Conservation (phyloP, 2,797 vertebrate genomes). For the Gastrophryne carolinensis region DNA sequence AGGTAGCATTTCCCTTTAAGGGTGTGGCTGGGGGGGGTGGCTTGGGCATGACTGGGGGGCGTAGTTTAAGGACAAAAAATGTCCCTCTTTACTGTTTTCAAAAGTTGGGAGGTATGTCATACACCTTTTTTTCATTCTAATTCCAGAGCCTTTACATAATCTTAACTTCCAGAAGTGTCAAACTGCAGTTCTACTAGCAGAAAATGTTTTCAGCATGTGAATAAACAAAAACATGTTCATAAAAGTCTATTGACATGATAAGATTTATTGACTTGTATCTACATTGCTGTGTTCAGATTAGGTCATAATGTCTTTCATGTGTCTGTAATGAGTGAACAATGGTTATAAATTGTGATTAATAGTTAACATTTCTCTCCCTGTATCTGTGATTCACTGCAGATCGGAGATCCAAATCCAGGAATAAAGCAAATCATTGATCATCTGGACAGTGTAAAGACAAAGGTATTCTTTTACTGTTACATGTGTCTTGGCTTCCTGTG, state of each 20-base stretch:
- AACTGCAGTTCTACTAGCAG: background rate
- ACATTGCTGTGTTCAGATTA: background rate
- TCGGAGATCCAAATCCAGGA: slow-evolving; percentile 75
- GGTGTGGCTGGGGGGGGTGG: no score
- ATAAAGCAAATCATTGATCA: slow-evolving; percentile 83
- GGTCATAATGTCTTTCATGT: background rate
- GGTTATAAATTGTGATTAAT: no score
- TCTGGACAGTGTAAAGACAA: slow-evolving; percentile 79
- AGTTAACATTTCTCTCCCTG: background rate
- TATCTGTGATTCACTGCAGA: slow-evolving; percentile 64
- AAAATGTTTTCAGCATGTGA: background rate
- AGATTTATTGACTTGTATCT: background rate
- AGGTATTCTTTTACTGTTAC: slow-evolving; percentile 80
- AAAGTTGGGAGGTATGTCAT: no score
- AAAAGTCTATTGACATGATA: background rate
- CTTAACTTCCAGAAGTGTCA: background rate
- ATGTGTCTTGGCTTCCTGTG: no score
- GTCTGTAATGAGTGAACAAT: no score
- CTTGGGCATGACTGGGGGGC: no score
- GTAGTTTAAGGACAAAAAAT: no score
- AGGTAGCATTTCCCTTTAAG: no score
- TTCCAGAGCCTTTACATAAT: no score
- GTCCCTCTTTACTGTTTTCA: no score
- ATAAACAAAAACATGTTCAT: background rate
- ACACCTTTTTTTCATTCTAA: no score